Evolutionary conservation across 2,797 vertebrate species (phyloP), one percentile per base, ranked within the genome.

Genomic region (Enteromius afrohamiltoni): DNA sequence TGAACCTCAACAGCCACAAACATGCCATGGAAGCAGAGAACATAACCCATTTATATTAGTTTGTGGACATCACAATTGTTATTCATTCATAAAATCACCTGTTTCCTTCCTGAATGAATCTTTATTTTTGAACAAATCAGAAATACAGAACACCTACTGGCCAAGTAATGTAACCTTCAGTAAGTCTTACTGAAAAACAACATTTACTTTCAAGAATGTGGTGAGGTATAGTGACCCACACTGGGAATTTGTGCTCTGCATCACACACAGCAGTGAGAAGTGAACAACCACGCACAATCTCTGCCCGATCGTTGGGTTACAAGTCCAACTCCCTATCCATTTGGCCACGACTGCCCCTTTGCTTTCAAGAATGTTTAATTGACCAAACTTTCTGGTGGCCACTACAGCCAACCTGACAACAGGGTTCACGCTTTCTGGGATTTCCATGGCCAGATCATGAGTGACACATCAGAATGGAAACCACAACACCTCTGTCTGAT

Each of bases 401-500:
- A 40, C 73, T 79, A 65, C 40, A 16, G 64, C 55, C 23, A 29
- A 21, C 17, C 19, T 79, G 64, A 68, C 55, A 9, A n/a, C 21
- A 51, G 40, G 55, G 62, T 58, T 40, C 60, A 81, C 2, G 51
- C 77, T 83, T 60, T 42, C 31, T 73, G n/a, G 49, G 47, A 19
- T 23, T n/a, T n/a, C 29, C 16, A 74, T 17, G 17, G 51, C 26
- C 70, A 60, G 49, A 40, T 78, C 60, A 60, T 51, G 19, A 76
- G 26, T 67, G 64, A 69, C 68, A 83, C 21, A 65, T 83, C 60
- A 71, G 29, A 60, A 37, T 19, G 16, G 37, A 49, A 80, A 78
- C 6, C 62, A 42, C 77, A 77, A 70, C 64, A 40, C 78, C 64
- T 76, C 37, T 79, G 55, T 84, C 67, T 86, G 62, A 62, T 79